Evolutionary conservation across 2,113 vertebrate genomes (phyloP), one percentile per base, ranked within the genome.

Genomic region (Ictalurus furcatus): DNA sequence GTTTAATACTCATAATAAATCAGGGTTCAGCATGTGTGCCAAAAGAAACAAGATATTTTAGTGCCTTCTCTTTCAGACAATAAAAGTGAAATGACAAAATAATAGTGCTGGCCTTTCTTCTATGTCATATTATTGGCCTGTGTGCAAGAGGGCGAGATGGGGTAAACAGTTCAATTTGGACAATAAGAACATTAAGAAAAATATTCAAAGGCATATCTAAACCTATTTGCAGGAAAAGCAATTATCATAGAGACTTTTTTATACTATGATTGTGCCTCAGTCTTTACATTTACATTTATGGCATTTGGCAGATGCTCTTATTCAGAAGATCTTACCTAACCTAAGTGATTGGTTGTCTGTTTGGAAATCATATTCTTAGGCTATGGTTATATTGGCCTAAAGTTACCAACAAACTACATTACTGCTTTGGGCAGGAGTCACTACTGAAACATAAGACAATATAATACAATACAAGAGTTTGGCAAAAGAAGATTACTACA

Each of bases 1-100:
- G 73, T 89, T 82, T 89, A 85, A 40, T 56, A 65, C 67, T 85
- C 59, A 56, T 84, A 78, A 19, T 89, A 89, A 78, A 89, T 85
- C 83, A 84, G 63, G 14, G 59, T 54, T 84, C 69, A 63, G 71
- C 21, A 30, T 63, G 40, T 19, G 61, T 28, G 88, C 88, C 83
- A 89, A 74, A 67, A 78, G 69, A 85, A 89, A 79, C 83, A 89
- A 11, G 28, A 78, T 79, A 85, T 37, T 19, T 79, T 85, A 58
- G 65, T 73, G 65, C 58, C 71, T 69, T 79, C 25, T 44, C 56
- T 28, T 61, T 23, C 25, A 76, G n/a, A 79, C 83, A 85, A 89
- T 85, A 73, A 59, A 73, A 65, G 71, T 78, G 16, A 85, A 85
- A 85, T 59, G 71, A 56, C 88, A 76, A 88, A 88, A 85, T 85